phyloP scores from a whole-genome alignment of 2,888 invertebrate genomes.

The Tholera decimalis region DNA sequence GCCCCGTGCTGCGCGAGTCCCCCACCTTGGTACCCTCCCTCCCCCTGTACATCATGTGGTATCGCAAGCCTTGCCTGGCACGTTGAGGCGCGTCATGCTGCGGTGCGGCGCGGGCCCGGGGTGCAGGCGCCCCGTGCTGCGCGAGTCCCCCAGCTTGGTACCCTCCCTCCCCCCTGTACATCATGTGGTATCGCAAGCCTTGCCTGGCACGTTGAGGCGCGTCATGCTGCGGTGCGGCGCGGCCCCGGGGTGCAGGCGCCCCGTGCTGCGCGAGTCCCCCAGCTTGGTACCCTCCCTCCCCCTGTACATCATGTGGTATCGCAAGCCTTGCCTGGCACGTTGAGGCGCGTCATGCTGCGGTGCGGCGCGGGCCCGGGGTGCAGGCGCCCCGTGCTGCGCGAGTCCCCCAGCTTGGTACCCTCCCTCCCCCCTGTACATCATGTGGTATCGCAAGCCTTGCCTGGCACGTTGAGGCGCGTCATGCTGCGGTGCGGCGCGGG shows the following conservation, averaged over 20 bases:
- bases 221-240: slow-evolving; percentile 96
- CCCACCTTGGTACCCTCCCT: no score
- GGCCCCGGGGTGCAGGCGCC: slow-evolving; percentile 94
- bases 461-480: slow-evolving; percentile 94
- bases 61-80: slow-evolving; percentile 92
- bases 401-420: no score
- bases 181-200: slow-evolving; percentile 91
- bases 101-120: slow-evolving; percentile 94
- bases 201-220: slow-evolving; percentile 93
- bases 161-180: slow-evolving; percentile 73
- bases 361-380: slow-evolving; percentile 94
- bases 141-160: slow-evolving; percentile 94
- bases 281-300: no score
- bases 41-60: no score
- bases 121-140: slow-evolving; percentile 95
- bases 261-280: slow-evolving; percentile 95
- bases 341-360: slow-evolving; percentile 95
- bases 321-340: slow-evolving; percentile 91
- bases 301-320: no score
- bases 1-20: slow-evolving; percentile 94
- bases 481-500: slow-evolving; percentile 95
- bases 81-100: slow-evolving; percentile 95
- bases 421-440: no score
- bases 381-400: slow-evolving; percentile 94
- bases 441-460: slow-evolving; percentile 91